Base-by-base conservation (phyloP, 2,113 vertebrate species). In the Monarcha castaneiventris region DNA sequence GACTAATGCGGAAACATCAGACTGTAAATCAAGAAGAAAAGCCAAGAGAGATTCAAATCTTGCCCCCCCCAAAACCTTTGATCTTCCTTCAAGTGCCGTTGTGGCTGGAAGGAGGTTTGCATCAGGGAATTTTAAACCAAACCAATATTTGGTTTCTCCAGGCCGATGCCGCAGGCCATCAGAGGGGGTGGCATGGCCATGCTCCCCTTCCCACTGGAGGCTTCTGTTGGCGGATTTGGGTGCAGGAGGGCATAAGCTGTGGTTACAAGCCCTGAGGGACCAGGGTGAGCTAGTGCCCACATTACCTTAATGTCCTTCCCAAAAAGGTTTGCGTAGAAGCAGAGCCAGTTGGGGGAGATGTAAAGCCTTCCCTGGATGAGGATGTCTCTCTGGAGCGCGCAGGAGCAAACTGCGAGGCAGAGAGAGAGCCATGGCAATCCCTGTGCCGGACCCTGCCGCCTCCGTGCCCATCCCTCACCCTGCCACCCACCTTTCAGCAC, bases 261-360 rank as follows among this genome's bases (percentile, higher is more conserved):
- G 2, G 51, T 77, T 72, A 35, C 1, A 1, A 85, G 29, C n/a
- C 66, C 86, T 25, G 5, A 0, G 5, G 54, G 62, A 76, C 32
- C 0, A 1, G 32, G 9, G 13, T 37, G 23, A 37, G 67, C 46
- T 10, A 51, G 10, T 49, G 32, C n/a, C 55, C 33, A 14, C 6
- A 1, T 86, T 97, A 99, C 99, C 99, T 99, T 99, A 95, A 99
- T 98, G 96, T 99, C 99, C 95, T 99, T 99, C 96, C 99, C 99
- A 6, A 99, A 99, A 96, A 99, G 98, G 98, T 99, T 99, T 92
- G 99, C 98, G 5, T 99, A 98, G 97, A 99, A 99, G 97, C 99
- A 99, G 94, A 99, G 97, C 99, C 99, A 99, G 97, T 99, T 99
- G 93, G 98, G 98, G 83, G 99, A 99, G 95, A 99, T 99, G 97